Base-by-base conservation (phyloP, 64 coral and sea anemone species). In the Porites australiensis region DNA sequence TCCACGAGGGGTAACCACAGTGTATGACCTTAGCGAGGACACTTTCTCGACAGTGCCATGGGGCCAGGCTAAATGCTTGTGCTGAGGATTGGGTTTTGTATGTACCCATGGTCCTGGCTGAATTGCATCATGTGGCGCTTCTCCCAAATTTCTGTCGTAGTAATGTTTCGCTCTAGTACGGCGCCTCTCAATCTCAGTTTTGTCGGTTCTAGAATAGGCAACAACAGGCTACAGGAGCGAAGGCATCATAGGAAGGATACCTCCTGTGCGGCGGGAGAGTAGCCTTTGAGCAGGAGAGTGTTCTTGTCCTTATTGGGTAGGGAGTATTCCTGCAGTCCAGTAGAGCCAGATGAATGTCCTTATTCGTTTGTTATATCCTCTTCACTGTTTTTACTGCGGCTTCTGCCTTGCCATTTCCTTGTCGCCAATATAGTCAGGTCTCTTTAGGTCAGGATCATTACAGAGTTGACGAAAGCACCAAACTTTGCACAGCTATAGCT, bases 41-140 rank as follows among this genome's bases (percentile, higher is more conserved):
- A 87, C 85, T 70, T 87, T 58, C 85, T 87, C 50, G 15, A 87
- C 72, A 44, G 58, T 85, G 20, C 82, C 82, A 67, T 85, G 66
- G 44, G 61, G 59, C 60, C 82, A 85, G 62, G 82, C 61, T 16
- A 63, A 85, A 68, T 85, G 82, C 82, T 67, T 85, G 82, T 68
- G 62, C 66, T 85, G 82, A 63, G 82, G 82, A 68, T 85, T 85
- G 62, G 82, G 82, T 68, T 85, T 85, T 68, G 66, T 63, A 85
- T 85, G 69, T 2, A 85, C 60, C 61, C 82, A 85, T 46, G 74
- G 69, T 20, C 85, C 50, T 71, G 67, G 85, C 69, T 73, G 85
- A 70, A 86, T 66, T 72, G 50, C 64, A 71, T 45, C 57, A 54
- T 86, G 83, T 3, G 47, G 83, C 21, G 22, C 20, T 23, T 19